Percentiles rank a stretch among this genome's conserved stretches.
phyloP scores from a whole-genome alignment of 2,797 vertebrate species.

The Phalanger gymnotis region DNA sequence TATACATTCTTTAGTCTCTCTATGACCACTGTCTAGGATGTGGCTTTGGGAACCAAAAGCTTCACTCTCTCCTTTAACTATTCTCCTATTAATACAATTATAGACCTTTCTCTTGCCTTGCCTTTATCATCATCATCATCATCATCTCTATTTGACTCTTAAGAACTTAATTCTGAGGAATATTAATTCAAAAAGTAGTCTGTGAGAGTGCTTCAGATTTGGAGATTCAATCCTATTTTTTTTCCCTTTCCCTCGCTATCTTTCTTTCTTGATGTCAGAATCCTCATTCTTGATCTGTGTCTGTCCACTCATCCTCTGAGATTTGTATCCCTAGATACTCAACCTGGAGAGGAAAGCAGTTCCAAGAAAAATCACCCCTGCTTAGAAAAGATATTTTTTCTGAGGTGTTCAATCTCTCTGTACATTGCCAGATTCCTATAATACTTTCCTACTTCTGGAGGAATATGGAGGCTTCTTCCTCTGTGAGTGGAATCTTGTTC shows the following conservation, averaged over 20 bases:
- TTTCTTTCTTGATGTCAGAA: background rate
- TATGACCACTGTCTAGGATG: background rate
- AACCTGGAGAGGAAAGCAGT: background rate
- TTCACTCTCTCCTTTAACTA: background rate
- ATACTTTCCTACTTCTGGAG: background rate
- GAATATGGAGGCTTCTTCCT: background rate
- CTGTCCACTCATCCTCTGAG: background rate
- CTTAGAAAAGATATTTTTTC: background rate
- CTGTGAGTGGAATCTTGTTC: background rate
- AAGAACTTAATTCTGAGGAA: background rate
- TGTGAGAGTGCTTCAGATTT: background rate
- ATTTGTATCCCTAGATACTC: background rate
- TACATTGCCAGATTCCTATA: background rate
- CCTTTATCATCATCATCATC: background rate
- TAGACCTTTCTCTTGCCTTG: background rate
- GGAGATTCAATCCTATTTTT: background rate
- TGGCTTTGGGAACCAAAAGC: too few relatives aligned
- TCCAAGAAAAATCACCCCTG: background rate
- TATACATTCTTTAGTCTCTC: background rate
- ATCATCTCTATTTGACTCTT: background rate
- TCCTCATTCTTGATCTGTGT: background rate
- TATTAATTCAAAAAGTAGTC: background rate
- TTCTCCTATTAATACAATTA: background rate
- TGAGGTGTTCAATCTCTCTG: background rate
- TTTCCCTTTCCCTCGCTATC: background rate